phyloP scores from a whole-genome alignment of 1,140 invertebrate species.

The Phortica variegata region DNA sequence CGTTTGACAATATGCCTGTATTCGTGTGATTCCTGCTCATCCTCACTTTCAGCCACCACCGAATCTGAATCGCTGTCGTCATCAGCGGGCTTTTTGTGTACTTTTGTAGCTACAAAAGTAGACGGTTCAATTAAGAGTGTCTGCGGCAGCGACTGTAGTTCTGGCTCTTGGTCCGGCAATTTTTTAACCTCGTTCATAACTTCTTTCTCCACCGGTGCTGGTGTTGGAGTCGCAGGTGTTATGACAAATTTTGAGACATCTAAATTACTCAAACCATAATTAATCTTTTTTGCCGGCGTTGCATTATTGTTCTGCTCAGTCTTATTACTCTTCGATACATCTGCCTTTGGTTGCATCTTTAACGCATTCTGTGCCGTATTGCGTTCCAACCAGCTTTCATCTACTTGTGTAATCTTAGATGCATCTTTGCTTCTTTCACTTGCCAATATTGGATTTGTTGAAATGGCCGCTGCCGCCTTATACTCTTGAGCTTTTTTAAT shows the following conservation, averaged over 20 bases:
- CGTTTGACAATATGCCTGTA: slow-evolving; percentile 42
- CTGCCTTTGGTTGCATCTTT: slow-evolving; percentile 1
- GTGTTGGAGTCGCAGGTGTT: no score
- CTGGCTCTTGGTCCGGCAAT: background rate
- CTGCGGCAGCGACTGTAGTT: no score
- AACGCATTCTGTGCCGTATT: slow-evolving; percentile 32
- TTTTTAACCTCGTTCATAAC: no score
- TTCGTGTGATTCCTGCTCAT: slow-evolving; percentile 35
- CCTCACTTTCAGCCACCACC: slow-evolving; percentile 46
- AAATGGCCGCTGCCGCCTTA: slow-evolving; percentile 23
- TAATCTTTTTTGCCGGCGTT: slow-evolving; percentile 15
- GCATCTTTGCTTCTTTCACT: slow-evolving; percentile 25
- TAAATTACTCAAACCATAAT: slow-evolving; percentile 36
- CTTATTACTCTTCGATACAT: no score
- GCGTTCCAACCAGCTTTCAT: slow-evolving; percentile 41
- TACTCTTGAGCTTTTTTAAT: slow-evolving; percentile 46
- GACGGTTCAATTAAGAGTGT: no score
- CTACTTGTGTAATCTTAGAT: slow-evolving; percentile 42
- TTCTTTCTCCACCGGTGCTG: background rate
- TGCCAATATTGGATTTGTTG: slow-evolving; percentile 21
- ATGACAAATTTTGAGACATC: slow-evolving; percentile 40
- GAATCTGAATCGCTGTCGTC: slow-evolving; percentile 42
- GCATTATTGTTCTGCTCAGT: slow-evolving; percentile 25
- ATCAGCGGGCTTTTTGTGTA: background rate
- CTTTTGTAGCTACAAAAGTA: no score